These are phyloP conservation scores for Megalopta genalis DNA, from an alignment of 1,140 invertebrate genomes.

Conservation along the genomic window DNA sequence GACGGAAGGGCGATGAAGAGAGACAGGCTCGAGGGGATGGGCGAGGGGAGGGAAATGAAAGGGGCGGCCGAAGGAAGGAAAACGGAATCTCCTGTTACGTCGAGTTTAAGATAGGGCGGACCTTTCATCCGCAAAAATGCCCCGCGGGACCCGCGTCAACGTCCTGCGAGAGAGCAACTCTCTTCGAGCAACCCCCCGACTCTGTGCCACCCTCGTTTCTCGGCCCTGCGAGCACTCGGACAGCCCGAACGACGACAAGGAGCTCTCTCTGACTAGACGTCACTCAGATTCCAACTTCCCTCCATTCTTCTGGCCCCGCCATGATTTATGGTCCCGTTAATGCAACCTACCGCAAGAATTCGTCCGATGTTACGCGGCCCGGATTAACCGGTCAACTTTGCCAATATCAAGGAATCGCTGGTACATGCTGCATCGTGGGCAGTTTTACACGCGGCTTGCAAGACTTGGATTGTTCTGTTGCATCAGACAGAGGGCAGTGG, in stretches of 20 bases:
- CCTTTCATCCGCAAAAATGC: conserved; percentile 74
- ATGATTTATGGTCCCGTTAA: conserved; percentile 75
- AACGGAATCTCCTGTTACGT: conserved; percentile 59
- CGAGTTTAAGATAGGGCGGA: conserved; percentile 68
- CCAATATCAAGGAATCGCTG: background rate
- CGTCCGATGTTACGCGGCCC: conserved; percentile 10
- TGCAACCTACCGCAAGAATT: conserved; percentile 59
- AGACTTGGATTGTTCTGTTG: no score
- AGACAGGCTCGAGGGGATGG: background rate
- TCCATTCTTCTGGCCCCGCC: conserved; percentile 57
- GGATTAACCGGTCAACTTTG: conserved; percentile 54
- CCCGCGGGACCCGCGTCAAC: conserved; percentile 77
- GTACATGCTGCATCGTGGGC: background rate
- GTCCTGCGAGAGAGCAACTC: conserved; percentile 67
- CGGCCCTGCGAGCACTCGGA: conserved; percentile 58
- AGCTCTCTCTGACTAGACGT: conserved; percentile 65
- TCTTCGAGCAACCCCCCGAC: conserved; percentile 13
- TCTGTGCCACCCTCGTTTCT: conserved; percentile 27
- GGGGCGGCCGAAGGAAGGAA: background rate
- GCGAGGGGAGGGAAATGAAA: conserved; percentile 10
- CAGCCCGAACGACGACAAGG: conserved; percentile 63
- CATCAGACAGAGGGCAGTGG: no score
- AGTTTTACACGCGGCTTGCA: no score
- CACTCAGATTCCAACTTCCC: conserved; percentile 67
- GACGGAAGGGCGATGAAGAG: no score